phyloP scores from a whole-genome alignment of 2,888 invertebrate species.

The Rhingia rostrata region DNA sequence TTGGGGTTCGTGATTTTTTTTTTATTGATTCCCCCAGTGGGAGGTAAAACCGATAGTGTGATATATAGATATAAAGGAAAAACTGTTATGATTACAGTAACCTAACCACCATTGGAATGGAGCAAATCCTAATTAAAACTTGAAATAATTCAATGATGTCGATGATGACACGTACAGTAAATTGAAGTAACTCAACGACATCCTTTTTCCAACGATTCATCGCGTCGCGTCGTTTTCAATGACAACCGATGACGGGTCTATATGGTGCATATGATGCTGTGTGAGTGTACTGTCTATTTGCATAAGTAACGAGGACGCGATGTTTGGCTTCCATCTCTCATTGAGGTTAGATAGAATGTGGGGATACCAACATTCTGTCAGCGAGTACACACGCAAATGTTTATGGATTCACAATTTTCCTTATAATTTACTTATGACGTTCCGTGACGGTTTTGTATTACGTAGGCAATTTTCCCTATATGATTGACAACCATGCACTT shows the following conservation, averaged over 20 bases:
- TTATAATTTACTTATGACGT: constrained; percentile 24
- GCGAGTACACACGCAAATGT: constrained; percentile 41
- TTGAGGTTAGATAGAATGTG: constrained; percentile 37
- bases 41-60: constrained; percentile 4
- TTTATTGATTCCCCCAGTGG: constrained; percentile 32
- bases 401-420: constrained; percentile 35
- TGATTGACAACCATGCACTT: constrained; percentile 68
- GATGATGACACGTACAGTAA: constrained; percentile 34
- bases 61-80: constrained; percentile 32
- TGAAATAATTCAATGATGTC: constrained; percentile 18
- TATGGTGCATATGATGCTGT: constrained; percentile 25
- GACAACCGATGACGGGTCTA: constrained; percentile 1
- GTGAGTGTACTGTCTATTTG: constrained; percentile 64
- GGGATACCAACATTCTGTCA: constrained; percentile 46
- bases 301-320: constrained; percentile 34
- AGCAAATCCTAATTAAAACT: constrained; percentile 54
- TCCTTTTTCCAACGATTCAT: constrained; percentile 31
- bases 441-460: constrained; percentile 51
- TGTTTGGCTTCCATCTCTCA: constrained; percentile 49
- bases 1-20: constrained; percentile 43
- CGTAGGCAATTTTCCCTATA: constrained; percentile 56
- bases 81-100: constrained; percentile 59
- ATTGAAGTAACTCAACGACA: constrained; percentile 18
- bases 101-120: constrained; percentile 22
- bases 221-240: not conserved